Percentiles rank a stretch among this genome's conserved stretches.
These are phyloP conservation scores for Drosophila micromelanica DNA, from an alignment of 1,140 invertebrate species.

Conservation along the genomic window DNA sequence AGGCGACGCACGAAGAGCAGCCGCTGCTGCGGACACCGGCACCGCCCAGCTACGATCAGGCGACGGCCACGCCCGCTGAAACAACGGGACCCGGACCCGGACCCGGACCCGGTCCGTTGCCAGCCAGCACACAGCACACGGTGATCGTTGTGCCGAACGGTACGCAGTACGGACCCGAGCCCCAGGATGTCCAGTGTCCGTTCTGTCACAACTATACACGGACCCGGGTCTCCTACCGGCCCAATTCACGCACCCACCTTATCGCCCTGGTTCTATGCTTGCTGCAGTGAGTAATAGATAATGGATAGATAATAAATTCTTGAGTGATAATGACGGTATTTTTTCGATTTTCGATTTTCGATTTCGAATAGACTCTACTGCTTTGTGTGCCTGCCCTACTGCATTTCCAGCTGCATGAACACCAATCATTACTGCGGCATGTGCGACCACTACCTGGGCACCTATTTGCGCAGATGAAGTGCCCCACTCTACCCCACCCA, in stretches of 20 bases:
- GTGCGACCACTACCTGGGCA: conserved; percentile 87
- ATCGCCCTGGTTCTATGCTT: conserved; percentile 87
- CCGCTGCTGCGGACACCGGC: conserved; percentile 41
- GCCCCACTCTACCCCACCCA: neutral
- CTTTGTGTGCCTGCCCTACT: conserved; percentile 88
- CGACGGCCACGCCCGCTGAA: conserved; percentile 48
- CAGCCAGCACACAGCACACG: conserved; percentile 43
- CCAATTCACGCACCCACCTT: conserved; percentile 87
- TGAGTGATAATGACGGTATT: neutral
- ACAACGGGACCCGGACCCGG: conserved; percentile 42
- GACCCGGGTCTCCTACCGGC: conserved; percentile 85
- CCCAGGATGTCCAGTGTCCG: conserved; percentile 85
- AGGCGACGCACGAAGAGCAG: conserved; percentile 36
- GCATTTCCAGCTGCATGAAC: conserved; percentile 87
- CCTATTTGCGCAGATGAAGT: conserved; percentile 81
- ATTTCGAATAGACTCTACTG: conserved; percentile 85
- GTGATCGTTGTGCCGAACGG: conserved; percentile 64
- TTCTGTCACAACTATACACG: conserved; percentile 85
- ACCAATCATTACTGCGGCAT: conserved; percentile 89
- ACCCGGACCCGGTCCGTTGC: conserved; percentile 15
- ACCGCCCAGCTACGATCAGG: conserved; percentile 75
- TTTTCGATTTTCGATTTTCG: too few species aligned
- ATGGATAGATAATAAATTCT: neutral
- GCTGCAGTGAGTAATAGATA: conserved; percentile 85
- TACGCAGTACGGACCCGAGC: conserved; percentile 84